Base-by-base conservation (phyloP, 2,888 invertebrate genomes). In the Gibbula magus region DNA sequence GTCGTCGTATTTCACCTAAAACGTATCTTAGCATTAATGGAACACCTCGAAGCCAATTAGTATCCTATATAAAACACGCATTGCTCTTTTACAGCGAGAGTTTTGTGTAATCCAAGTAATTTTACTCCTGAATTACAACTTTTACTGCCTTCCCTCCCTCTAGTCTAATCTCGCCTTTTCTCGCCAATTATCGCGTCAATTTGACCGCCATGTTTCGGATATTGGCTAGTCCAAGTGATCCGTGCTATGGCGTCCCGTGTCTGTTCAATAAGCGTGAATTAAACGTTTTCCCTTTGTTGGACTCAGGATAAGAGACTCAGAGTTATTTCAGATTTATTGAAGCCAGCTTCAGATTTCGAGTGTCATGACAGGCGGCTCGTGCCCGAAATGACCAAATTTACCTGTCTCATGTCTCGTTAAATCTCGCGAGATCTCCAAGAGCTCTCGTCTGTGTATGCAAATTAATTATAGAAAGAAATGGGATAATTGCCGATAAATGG, bases 381-480 rank as follows among this genome's bases (percentile, higher is more conserved):
- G 67, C 67, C 25, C 29, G 67, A 67, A 29, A 29, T n/a, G 39
- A 70, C 32, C 70, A 39, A 32, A 32, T 35, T 70, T 39, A 70
- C 32, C n/a, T 35, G 39, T 39, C 70, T 29, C 70, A 39, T 20
- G 70, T 70, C 70, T 70, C 70, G 35, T 70, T 70, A 70, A 70
- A 35, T 70, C 70, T 70, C 70, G 70, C 70, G 39, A 70, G 70
- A 70, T 39, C 18, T 70, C 70, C 13, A 35, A 32, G 32, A 35
- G 39, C 39, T 70, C 35, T 70, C 39, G 35, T 70, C 35, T 70
- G 35, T 20, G 70, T 70, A 70, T 70, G 70, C 39, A 70, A 25
- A 70, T 70, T 70, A 70, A 70, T 70, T 70, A 70, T 35, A n/a
- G 70, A 20, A 70, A 70, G 70, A 70, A 70, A 70, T 70, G 70